A percentile compares a stretch with the other conserved stretches of the same genome.
Evolutionary conservation across 2,113 vertebrate species (phyloP).

Genomic region (Carlito syrichta): DNA sequence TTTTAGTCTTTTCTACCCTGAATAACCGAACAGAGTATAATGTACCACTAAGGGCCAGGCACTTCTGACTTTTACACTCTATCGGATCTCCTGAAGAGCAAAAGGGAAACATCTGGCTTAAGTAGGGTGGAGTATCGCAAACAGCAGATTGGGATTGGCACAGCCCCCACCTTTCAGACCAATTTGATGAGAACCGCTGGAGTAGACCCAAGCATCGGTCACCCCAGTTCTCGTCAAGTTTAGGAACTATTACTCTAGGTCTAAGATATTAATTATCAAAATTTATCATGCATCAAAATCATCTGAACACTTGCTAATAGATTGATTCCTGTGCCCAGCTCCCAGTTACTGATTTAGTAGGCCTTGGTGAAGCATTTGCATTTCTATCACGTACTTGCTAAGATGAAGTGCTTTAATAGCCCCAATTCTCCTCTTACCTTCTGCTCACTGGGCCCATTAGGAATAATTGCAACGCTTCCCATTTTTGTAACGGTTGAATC

Average conservation of each 20-base stretch:
- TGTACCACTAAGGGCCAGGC: fast-evolving
- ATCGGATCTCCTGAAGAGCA: not conserved
- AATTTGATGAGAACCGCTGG: not conserved
- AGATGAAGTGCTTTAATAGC: not conserved
- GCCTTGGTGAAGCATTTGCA: not conserved
- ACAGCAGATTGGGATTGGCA: not conserved
- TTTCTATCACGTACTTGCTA: not conserved
- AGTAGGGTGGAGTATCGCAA: fast-evolving
- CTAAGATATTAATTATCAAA: not conserved
- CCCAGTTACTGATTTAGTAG: not conserved
- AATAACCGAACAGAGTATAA: not conserved
- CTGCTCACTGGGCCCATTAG: conserved; percentile 12
- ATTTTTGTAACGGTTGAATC: conserved; percentile 31
- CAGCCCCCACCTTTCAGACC: not conserved
- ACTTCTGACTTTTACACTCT: not conserved
- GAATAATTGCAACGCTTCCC: conserved; percentile 5
- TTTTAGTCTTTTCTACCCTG: not conserved
- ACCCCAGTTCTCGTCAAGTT: not conserved
- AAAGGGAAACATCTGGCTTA: not conserved
- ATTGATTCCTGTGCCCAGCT: not conserved
- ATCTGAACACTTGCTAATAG: not conserved
- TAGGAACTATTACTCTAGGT: not conserved
- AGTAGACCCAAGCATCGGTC: not conserved
- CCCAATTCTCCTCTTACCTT: conserved; percentile 24
- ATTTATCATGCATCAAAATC: not conserved